Evolutionary conservation across 1,140 invertebrate genomes (phyloP), one percentile per base, ranked within the genome.

Genomic region (Cydia splendana): DNA sequence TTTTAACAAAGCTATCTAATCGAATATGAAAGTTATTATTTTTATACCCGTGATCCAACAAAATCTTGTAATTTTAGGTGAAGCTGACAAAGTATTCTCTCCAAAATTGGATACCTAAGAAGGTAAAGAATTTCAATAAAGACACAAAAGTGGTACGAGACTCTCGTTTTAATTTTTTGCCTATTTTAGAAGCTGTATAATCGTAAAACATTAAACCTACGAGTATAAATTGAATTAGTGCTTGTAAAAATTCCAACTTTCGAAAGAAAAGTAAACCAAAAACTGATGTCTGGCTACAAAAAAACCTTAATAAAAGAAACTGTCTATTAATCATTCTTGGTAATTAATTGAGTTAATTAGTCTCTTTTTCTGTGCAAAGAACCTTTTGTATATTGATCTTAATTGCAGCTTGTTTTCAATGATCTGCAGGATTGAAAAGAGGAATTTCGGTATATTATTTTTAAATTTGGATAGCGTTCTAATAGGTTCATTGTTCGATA

Each of bases 261-360:
- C 15, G 5, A 53, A 53, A n/a, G 51, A 53, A 53, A 53, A 18
- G 51, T 18, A 7, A 53, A 53, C n/a, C 51, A 7, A 18, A 53
- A 53, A 53, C 15, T 6, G 15, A 53, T n/a, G 15, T 53, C 51
- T 53, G 10, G 45, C 45, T 48, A 53, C 51, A 53, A 1, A 53
- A 53, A 53, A 53, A 18, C 51, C 12, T n/a, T 53, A 18, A 53
- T 7, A n/a, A 18, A 53, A 53, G n/a, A 53, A 51, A 53, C n/a
- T 53, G 51, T 53, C 51, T 53, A 53, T 18, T 53, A 53, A 53
- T 53, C 51, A 53, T 53, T 53, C 51, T 53, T 53, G n/a, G n/a
- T n/a, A 53, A n/a, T n/a, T n/a, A 53, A n/a, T n/a, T 7, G 51
- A 53, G n/a, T 53, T 53, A 53, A 53, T 53, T 53, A 53, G 51